Conservation (phyloP, 2,797 vertebrate genomes). For the Limosa lapponica region DNA sequence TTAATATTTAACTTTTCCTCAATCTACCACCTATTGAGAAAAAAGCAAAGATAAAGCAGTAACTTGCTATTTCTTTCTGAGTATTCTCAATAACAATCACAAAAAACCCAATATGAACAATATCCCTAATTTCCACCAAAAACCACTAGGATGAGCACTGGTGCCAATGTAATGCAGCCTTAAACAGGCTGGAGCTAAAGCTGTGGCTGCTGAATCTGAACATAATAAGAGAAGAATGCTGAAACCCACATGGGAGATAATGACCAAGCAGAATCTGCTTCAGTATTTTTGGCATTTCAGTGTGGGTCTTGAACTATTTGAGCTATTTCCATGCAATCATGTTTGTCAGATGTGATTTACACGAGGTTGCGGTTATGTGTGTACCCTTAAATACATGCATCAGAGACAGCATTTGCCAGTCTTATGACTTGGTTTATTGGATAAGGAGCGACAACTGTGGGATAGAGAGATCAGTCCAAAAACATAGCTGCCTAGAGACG, state of each 20-base stretch:
- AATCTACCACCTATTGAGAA: background rate
- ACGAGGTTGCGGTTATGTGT: background rate
- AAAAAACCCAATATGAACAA: background rate
- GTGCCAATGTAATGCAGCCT: background rate
- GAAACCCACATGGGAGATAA: background rate
- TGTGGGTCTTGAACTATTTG: conserved; percentile 13
- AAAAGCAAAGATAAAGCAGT: background rate
- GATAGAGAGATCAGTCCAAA: background rate
- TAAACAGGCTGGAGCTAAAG: background rate
- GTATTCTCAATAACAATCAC: background rate
- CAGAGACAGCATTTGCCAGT: background rate
- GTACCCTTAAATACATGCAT: conserved; percentile 1
- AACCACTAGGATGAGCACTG: background rate
- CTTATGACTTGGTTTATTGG: background rate
- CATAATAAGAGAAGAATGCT: background rate
- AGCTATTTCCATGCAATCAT: conserved; percentile 38
- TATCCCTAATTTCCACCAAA: background rate
- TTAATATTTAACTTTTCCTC: background rate
- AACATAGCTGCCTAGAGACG: background rate
- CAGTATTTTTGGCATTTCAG: conserved; percentile 10
- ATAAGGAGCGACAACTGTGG: background rate
- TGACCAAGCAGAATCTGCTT: background rate
- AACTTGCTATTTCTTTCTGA: background rate
- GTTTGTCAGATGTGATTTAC: conserved; percentile 24
- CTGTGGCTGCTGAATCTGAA: background rate